Conservation (phyloP, 2,888 invertebrate genomes). For the Subacronicta megacephala region DNA sequence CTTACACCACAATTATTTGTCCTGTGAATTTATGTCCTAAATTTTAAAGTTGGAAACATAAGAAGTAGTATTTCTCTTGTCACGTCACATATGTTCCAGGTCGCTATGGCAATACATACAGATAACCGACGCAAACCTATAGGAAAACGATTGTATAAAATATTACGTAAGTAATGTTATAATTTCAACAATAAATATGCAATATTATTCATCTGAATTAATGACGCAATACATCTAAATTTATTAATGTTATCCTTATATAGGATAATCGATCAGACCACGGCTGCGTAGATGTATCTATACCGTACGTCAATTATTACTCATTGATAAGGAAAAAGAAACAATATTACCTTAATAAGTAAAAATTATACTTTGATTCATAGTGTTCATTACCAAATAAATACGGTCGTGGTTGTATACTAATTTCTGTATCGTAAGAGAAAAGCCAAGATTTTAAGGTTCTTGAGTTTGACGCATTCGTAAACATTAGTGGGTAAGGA, state of each 20-base stretch:
- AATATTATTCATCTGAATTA: slow-evolving; percentile 12
- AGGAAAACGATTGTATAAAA: not conserved
- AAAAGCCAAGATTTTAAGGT: slow-evolving; percentile 26
- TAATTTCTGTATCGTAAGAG: slow-evolving; percentile 9
- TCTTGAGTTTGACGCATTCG: not conserved
- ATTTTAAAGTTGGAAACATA: too few relatives aligned
- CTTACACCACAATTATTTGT: too few relatives aligned
- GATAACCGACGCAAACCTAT: too few relatives aligned
- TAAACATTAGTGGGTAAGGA: too few relatives aligned
- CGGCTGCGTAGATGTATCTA: not conserved
- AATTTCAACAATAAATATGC: not conserved
- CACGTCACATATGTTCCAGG: too few relatives aligned
- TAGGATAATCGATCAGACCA: slow-evolving; percentile 33
- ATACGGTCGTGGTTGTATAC: too few relatives aligned
- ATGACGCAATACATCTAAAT: slow-evolving; percentile 30
- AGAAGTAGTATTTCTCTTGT: too few relatives aligned
- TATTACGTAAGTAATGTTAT: not conserved
- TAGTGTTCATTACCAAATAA: slow-evolving; percentile 4
- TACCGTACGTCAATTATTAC: slow-evolving; percentile 41
- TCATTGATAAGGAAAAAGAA: slow-evolving; percentile 44
- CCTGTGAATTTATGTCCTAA: too few relatives aligned
- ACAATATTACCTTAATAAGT: slow-evolving; percentile 3
- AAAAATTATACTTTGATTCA: too few relatives aligned
- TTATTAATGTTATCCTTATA: slow-evolving; percentile 8
- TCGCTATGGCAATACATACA: too few relatives aligned